Base-by-base conservation (phyloP, 1,140 invertebrate genomes). In the Magallana gigas region DNA sequence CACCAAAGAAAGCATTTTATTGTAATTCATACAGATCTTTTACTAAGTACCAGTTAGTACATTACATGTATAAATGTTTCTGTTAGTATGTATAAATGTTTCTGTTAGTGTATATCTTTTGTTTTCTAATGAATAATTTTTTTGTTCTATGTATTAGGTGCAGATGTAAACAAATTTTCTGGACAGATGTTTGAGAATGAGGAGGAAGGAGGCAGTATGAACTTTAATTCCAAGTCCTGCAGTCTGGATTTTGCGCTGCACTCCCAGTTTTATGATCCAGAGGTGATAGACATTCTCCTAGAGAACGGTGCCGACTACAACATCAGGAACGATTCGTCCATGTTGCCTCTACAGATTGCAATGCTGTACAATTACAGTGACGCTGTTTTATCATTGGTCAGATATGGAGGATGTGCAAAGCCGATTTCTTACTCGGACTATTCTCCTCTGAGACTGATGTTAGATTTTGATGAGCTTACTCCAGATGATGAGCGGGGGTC, bases 211-310 rank as follows among this genome's bases (percentile, higher is more conserved):
- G 68, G 68, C 8, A 36, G 23, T 29, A 76, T 76, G 68, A 29
- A 29, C 7, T 12, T 76, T 8, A 29, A 76, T 76, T 36, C 18
- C 68, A 9, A 29, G 11, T 76, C 68, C 8, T 18, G 23, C 8
- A 76, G 68, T 76, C 23, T 76, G 29, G 36, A 76, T 29, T 76
- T 76, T 76, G 68, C 68, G 12, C 23, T 76, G 3, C 68, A 76
- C 36, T 76, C 68, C 2, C 68, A 76, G 68, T 76, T 29, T 36
- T 76, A 76, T 76, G 68, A 76, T 76, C 7, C 68, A 76, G 68
- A 76, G 29, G 68, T 76, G 23, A 76, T 76, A 76, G 18, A 76
- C 1, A 76, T 76, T 36, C 36, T 76, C 9, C 68, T 76, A 76
- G 68, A 76, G 23, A 76, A 76, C 36, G 68, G 68, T 9, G 68